phyloP scores from a whole-genome alignment of 2,888 invertebrate species.

The Aproaerema taeniolella region DNA sequence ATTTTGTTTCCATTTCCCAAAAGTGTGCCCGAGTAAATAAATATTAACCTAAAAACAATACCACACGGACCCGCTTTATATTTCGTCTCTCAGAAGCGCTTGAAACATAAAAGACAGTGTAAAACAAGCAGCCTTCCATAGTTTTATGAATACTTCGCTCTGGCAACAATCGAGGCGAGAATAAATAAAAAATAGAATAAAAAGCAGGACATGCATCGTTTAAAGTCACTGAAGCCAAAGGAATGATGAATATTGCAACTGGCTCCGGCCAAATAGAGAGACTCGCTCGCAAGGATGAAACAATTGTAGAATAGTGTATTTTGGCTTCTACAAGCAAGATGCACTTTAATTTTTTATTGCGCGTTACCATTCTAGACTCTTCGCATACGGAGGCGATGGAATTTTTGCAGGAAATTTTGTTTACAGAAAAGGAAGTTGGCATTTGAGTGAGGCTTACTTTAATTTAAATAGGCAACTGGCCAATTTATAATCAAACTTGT shows the following conservation, averaged over 20 bases:
- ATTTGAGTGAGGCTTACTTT: conserved; percentile 6
- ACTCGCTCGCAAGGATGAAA: conserved; percentile 35
- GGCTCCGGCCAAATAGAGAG: conserved; percentile 49
- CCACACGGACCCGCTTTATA: conserved; percentile 35
- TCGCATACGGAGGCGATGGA: conserved; percentile 5
- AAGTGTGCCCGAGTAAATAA: too few relatives aligned
- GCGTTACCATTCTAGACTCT: conserved; percentile 27
- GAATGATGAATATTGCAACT: conserved; percentile 67
- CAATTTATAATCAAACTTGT: conserved; percentile 4
- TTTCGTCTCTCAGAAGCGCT: conserved; percentile 43
- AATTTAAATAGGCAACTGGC: conserved; percentile 1
- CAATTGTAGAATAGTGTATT: conserved; percentile 34
- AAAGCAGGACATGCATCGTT: conserved; percentile 57
- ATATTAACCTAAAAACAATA: too few relatives aligned
- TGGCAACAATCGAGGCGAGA: conserved; percentile 65
- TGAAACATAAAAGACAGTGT: conserved; percentile 63
- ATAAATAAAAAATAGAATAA: conserved; percentile 54
- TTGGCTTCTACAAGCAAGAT: conserved; percentile 30
- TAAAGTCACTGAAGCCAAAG: conserved; percentile 61
- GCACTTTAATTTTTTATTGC: conserved; percentile 35
- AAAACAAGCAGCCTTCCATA: conserved; percentile 54
- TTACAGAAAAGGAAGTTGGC: conserved; percentile 9
- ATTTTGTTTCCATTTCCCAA: too few relatives aligned
- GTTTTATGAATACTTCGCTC: conserved; percentile 61
- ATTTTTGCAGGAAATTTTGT: conserved; percentile 1